Conservation (phyloP, 2,888 invertebrate species). For the Drosophila monieri region DNA sequence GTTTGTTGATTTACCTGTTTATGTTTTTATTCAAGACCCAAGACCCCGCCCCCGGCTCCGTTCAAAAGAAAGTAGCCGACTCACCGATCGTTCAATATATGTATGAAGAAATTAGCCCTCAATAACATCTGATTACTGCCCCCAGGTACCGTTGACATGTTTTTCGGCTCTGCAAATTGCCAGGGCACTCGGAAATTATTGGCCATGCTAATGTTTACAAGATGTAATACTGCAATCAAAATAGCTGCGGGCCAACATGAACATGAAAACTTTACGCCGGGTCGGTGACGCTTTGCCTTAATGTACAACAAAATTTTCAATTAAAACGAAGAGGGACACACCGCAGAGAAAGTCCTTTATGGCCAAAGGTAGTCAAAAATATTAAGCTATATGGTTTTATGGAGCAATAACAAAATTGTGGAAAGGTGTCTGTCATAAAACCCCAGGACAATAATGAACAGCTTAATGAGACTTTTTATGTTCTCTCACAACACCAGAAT, state of each 20-base stretch:
- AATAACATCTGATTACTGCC: conserved; percentile 63
- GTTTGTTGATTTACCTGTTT: conserved; percentile 67
- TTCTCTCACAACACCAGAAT: too few species aligned
- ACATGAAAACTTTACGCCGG: conserved; percentile 31
- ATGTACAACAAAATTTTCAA: conserved; percentile 16
- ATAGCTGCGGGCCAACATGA: conserved; percentile 67
- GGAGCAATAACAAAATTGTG: background rate
- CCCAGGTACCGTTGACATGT: conserved; percentile 65
- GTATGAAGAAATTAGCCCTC: conserved; percentile 72
- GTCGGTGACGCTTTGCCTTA: conserved; percentile 28
- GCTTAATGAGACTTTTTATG: background rate
- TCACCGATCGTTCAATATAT: conserved; percentile 20
- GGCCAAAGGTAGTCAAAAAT: background rate
- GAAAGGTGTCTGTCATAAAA: background rate
- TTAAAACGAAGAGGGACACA: conserved; percentile 6
- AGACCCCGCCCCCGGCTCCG: conserved; percentile 11
- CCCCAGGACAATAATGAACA: background rate
- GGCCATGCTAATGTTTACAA: conserved; percentile 73
- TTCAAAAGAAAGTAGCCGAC: conserved; percentile 63
- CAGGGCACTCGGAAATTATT: conserved; percentile 57
- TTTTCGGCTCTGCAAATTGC: conserved; percentile 62
- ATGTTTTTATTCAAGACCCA: conserved; percentile 32
- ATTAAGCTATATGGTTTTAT: background rate
- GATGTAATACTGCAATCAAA: conserved; percentile 67
- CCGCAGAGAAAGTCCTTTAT: conserved; percentile 31